Evolutionary conservation across 2,113 vertebrate genomes (phyloP), one percentile per base, ranked within the genome.

Genomic region (Electrona antarctica): DNA sequence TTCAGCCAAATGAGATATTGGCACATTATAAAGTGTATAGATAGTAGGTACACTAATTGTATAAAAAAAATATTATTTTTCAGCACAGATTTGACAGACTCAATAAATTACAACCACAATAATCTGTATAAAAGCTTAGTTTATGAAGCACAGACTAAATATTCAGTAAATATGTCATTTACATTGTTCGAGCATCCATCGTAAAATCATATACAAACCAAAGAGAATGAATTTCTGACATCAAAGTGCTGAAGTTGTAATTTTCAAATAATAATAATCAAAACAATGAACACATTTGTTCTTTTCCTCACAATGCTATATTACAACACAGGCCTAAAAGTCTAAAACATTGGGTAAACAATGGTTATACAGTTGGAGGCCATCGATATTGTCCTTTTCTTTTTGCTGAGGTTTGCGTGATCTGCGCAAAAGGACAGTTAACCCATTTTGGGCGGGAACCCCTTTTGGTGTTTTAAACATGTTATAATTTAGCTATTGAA

Each of bases 131-230:
- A 92, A 93, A 92, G 83, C 82, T 87, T 83, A 88, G 76, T 93
- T 92, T 91, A 90, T 91, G 89, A 90, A 89, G 89, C 88, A 90
- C 88, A 84, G 85, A 89, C 89, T 91, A 91, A 88, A 92, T 91
- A 89, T 84, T 87, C 86, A 87, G 87, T 90, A 92, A 90, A 92
- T 86, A 89, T 85, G 89, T 87, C 78, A 77, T 89, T 90, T 91
- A 91, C 87, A 89, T 78, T 77, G 82, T 86, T 76, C 85, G 80
- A 79, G 78, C 76, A 87, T 87, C 82, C 82, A 77, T 80, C 87
- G 81, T 74, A 83, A 68, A 88, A 84, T 82, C 73, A 78, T 73
- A 88, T 88, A 91, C 78, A 88, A 90, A 87, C 73, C 60, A 84
- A 80, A 72, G 49, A 50, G 60, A 69, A 82, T 85, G 80, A 79